Percentiles rank a stretch among this genome's conserved stretches.
Conservation (phyloP, 2,113 vertebrate genomes). For the Burhinus bistriatus region DNA sequence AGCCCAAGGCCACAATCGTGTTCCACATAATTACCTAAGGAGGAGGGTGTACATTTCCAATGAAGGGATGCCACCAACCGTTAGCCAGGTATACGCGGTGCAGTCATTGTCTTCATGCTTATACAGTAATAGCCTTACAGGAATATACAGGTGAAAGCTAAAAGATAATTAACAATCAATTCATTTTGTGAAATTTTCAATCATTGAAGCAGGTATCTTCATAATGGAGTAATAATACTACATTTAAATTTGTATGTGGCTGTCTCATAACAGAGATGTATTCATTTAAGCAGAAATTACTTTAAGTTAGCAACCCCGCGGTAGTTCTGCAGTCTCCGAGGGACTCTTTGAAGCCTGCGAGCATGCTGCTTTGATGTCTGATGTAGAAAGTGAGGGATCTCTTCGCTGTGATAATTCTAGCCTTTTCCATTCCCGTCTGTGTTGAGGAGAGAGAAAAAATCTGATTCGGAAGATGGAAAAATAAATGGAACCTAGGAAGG, state of each 20-base stretch:
- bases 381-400: neutral
- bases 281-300: constrained; percentile 30
- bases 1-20: constrained; percentile 26
- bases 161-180: neutral
- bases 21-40: constrained; percentile 29
- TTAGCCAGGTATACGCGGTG: neutral
- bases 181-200: neutral
- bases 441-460: neutral
- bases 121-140: neutral
- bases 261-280: neutral
- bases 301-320: constrained; percentile 11
- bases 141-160: neutral
- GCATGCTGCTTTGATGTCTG: constrained; percentile 46
- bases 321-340: neutral
- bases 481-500: neutral
- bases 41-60: neutral
- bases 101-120: accelerated
- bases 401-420: neutral
- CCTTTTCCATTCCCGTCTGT: neutral
- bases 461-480: neutral
- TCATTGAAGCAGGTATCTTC: neutral
- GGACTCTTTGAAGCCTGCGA: constrained; percentile 57
- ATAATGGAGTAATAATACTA: neutral
- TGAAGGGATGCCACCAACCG: neutral
- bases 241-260: constrained; percentile 2